Conservation (phyloP, 2,113 vertebrate genomes). For the Pelecanus crispus region DNA sequence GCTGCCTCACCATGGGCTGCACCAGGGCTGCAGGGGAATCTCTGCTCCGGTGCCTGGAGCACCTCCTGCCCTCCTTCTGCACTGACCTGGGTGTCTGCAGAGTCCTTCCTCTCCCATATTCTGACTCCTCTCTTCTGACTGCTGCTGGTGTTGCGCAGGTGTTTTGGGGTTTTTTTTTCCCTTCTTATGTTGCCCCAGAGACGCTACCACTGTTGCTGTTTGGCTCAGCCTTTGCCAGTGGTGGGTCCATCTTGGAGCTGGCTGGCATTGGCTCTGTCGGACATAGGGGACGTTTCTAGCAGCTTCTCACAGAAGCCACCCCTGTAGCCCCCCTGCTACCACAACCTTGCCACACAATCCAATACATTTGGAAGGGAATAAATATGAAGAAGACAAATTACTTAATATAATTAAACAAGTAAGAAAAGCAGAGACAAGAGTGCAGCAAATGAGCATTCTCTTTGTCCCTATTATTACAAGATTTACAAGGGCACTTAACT, state of each 20-base stretch:
- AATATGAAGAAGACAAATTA: neutral
- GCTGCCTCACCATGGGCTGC: neutral
- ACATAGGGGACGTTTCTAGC: neutral
- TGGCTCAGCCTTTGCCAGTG: neutral
- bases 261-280: neutral
- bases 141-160: too few species aligned
- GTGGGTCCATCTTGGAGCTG: accelerated
- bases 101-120: neutral
- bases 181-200: neutral
- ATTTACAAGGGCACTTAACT: neutral
- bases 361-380: neutral
- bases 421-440: neutral
- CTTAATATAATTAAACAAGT: neutral
- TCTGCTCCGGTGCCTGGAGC: neutral
- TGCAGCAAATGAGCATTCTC: neutral
- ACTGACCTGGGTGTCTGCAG: neutral
- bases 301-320: neutral
- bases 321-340: neutral
- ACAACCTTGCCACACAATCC: neutral
- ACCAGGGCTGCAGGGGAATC: too few species aligned
- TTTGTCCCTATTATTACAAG: neutral
- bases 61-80: neutral
- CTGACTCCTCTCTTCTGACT: neutral
- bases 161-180: neutral
- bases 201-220: accelerated